Conservation (phyloP, 1,140 invertebrate genomes). For the Ylistrum balloti region DNA sequence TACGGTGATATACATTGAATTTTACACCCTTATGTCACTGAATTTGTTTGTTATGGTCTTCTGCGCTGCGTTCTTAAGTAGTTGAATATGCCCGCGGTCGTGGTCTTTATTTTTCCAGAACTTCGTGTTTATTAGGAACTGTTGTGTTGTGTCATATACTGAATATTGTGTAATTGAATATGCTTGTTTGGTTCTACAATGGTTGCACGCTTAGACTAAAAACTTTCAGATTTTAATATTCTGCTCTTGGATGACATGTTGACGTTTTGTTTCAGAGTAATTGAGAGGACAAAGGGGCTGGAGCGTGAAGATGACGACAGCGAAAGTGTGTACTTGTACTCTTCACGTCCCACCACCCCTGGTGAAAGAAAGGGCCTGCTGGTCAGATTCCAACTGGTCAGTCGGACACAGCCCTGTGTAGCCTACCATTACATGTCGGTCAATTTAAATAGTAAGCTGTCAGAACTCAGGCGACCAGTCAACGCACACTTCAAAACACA, state of each 20-base stretch:
- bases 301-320: constrained; percentile 38
- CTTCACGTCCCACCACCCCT: constrained; percentile 57
- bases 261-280: constrained; percentile 42
- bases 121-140: too few relatives aligned
- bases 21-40: too few relatives aligned
- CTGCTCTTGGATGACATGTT: too few relatives aligned
- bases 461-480: constrained; percentile 49
- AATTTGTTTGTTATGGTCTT: too few relatives aligned
- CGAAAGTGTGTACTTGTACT: constrained; percentile 53
- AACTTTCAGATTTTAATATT: too few relatives aligned
- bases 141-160: too few relatives aligned
- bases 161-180: not conserved
- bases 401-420: constrained; percentile 53
- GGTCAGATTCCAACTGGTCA: constrained; percentile 57
- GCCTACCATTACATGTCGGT: constrained; percentile 53
- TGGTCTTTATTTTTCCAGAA: too few relatives aligned
- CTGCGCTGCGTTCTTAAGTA: too few relatives aligned
- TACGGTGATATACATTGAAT: too few relatives aligned
- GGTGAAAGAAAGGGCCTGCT: constrained; percentile 48
- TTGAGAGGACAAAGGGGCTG: constrained; percentile 9
- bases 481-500: constrained; percentile 53
- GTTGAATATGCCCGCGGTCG: too few relatives aligned
- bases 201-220: not conserved
- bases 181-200: not conserved
- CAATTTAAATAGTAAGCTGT: constrained; percentile 48